A percentile compares a stretch with the other conserved stretches of the same genome.
Evolutionary conservation across 2,113 vertebrate genomes (phyloP).

Genomic region (Oncorhynchus clarkii): DNA sequence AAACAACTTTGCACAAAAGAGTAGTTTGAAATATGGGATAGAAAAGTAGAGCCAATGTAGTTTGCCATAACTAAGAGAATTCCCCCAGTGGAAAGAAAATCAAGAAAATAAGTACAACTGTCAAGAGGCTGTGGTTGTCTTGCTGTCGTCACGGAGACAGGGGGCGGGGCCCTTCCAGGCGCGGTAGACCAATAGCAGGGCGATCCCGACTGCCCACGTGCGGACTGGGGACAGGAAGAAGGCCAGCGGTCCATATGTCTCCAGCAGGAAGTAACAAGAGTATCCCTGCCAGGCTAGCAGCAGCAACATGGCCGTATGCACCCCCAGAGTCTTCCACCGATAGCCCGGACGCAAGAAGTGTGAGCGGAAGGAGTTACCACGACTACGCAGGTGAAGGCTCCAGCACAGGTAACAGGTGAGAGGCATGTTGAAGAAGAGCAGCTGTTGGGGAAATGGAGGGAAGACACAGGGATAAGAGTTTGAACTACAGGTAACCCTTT

Average conservation of each 20-base stretch:
- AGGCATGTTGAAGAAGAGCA: slow-evolving; percentile 92
- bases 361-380: slow-evolving; percentile 82
- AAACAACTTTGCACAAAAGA: not conserved
- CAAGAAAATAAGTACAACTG: slow-evolving; percentile 25
- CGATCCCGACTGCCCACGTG: slow-evolving; percentile 82
- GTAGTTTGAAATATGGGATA: not conserved
- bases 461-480: too few species aligned
- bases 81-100: not conserved
- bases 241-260: slow-evolving; percentile 84
- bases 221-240: slow-evolving; percentile 89
- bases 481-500: not conserved
- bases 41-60: not conserved
- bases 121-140: slow-evolving; percentile 78
- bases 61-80: too few species aligned
- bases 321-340: slow-evolving; percentile 52
- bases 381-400: slow-evolving; percentile 85
- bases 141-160: slow-evolving; percentile 72
- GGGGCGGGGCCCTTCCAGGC: slow-evolving; percentile 80
- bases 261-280: slow-evolving; percentile 86
- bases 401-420: slow-evolving; percentile 84
- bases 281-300: slow-evolving; percentile 89
- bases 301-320: slow-evolving; percentile 79
- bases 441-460: slow-evolving; percentile 61
- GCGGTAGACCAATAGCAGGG: slow-evolving; percentile 75
- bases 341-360: slow-evolving; percentile 73